Evolutionary conservation across 2,888 invertebrate genomes (phyloP), one percentile per base, ranked within the genome.

Genomic region (Caenorhabditis panamensis): DNA sequence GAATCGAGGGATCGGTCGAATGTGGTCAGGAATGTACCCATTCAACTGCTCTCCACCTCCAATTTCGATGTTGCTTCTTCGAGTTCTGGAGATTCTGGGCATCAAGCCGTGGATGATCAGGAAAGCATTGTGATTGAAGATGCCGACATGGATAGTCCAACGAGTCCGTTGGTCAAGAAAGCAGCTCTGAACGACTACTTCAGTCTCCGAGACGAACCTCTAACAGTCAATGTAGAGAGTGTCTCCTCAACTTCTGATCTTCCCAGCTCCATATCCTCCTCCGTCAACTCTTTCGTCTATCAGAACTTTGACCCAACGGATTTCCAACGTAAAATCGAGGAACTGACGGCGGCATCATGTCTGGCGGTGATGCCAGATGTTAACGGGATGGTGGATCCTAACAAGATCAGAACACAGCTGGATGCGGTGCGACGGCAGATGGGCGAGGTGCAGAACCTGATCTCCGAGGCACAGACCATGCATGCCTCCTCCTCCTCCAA

Each of bases 181-280:
- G 77, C 68, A 5, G 69, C 81, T 13, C 24, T 61, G 26, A 66
- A 49, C 66, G 71, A 37, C 58, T 72, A 16, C 28, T 63, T 63
- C 20, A 37, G 24, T 20, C 16, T 69, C 31, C 22, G 54, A 26
- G 71, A 61, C 26, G 71, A 78, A 9, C 84, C 84, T 1, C 62
- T 84, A 24, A 79, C 84, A 1, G 79, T 84, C 16, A 82, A 83
- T 53, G 76, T 80, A 24, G 85, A 83, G 18, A 26, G 49, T 20
- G 58, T 78, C 22, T 80, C 80, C 1, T 80, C 85, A 1, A 85
- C 85, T n/a, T 84, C 85, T 1, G 85, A 85, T 58, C 76, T 85
- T 1, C 84, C 86, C 1, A 82, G 82, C 9, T 86, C 86, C 11
- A 79, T 86, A 20, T 84, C 84, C 51, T 83, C 84, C 11, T 85